These are phyloP conservation scores for Sciaenops ocellatus DNA, from an alignment of 2,797 vertebrate species.

Conservation along the genomic window DNA sequence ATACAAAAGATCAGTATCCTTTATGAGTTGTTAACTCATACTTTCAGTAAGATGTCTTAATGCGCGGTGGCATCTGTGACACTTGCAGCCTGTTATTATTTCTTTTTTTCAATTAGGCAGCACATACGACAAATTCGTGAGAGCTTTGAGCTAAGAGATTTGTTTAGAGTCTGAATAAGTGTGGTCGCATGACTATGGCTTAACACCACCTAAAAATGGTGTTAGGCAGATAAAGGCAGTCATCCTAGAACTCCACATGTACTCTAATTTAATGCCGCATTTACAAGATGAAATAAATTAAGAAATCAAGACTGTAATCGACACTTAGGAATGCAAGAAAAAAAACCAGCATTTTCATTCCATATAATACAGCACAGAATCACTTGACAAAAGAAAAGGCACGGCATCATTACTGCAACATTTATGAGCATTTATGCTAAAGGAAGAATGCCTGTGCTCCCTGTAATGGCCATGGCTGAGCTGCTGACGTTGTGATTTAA, in stretches of 20 bases:
- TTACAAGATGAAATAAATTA: neutral
- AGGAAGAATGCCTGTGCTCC: constrained; percentile 53
- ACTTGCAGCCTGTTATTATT: neutral
- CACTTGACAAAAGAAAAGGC: constrained; percentile 56
- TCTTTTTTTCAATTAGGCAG: constrained; percentile 15
- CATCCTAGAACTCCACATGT: neutral
- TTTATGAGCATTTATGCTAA: constrained; percentile 72
- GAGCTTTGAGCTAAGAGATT: neutral
- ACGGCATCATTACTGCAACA: constrained; percentile 54
- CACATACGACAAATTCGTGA: neutral
- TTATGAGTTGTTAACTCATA: neutral
- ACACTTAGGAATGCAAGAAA: neutral
- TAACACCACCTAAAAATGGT: neutral
- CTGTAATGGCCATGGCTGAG: constrained; percentile 71
- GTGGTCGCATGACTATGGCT: neutral
- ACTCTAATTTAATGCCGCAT: constrained; percentile 4
- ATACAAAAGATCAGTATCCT: constrained; percentile 14
- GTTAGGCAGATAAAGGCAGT: neutral
- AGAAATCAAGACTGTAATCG: constrained; percentile 1
- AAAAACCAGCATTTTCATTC: constrained; percentile 3
- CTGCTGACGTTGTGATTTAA: constrained; percentile 80
- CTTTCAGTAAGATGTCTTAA: neutral
- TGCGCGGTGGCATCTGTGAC: neutral
- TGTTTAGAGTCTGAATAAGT: neutral
- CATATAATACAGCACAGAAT: constrained; percentile 9